Evolutionary conservation across 2,113 vertebrate species (phyloP).

Genomic region (Ifrita kowaldi): DNA sequence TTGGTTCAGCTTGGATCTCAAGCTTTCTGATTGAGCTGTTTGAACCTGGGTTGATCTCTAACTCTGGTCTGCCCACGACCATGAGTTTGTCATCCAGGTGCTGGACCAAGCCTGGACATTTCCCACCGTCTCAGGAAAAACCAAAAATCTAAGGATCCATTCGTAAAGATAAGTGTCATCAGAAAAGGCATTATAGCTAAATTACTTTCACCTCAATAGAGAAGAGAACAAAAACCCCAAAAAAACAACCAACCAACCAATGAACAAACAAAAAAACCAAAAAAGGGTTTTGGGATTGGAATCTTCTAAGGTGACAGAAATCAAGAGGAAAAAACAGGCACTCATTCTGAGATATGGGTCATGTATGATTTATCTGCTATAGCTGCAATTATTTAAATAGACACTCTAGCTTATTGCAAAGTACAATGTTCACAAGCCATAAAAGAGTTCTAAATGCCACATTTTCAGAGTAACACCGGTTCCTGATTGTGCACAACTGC

Average conservation of each 20-base stretch:
- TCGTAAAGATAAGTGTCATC: not conserved
- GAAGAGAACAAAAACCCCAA: not conserved
- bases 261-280: not conserved
- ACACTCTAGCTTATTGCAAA: not conserved
- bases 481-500: not conserved
- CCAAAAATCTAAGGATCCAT: not conserved
- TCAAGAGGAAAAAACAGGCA: not conserved
- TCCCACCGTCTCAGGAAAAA: not conserved
- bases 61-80: not conserved
- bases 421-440: not conserved
- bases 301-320: not conserved
- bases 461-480: not conserved
- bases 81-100: not conserved
- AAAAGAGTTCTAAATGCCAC: not conserved
- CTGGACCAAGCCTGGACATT: not conserved
- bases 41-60: not conserved
- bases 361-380: not conserved
- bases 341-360: not conserved
- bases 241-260: not conserved
- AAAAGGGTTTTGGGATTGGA: not conserved
- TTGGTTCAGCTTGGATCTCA: not conserved
- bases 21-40: not conserved
- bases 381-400: not conserved
- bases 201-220: not conserved
- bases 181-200: not conserved